Evolutionary conservation across 2,113 vertebrate genomes (phyloP), one percentile per base, ranked within the genome.

Genomic region (Phalacrocorax carbo): DNA sequence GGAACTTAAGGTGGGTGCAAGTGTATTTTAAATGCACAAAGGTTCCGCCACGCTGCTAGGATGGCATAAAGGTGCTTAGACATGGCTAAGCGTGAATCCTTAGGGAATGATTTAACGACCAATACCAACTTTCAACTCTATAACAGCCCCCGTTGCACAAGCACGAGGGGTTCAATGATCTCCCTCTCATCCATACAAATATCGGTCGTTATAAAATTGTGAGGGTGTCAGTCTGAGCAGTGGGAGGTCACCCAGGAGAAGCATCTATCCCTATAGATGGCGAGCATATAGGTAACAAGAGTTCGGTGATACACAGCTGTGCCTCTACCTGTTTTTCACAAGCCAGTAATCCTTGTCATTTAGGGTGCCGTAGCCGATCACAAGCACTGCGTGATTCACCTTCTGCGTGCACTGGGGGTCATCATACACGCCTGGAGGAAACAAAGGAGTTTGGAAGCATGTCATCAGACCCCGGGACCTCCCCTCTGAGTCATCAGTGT

Each of bases 321-420:
- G 27, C 15, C 17, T 8, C 84, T 97, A 99, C 99, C 99, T 99
- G 98, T 99, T 99, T 96, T 99, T 99, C 55, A 99, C 97, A 57
- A 99, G 98, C 99, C 99, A 99, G 42, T 98, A 99, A 30, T 99
- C 99, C 61, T 98, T 96, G 20, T 98, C 98, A 0, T 97, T n/a
- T 8, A 98, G 68, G 5, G 95, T 98, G 10, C 99, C 99, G 2
- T 99, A 99, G 19, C 99, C 99, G 5, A 99, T 85, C 5, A 93
- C 98, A 1, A 99, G 86, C 11, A 99, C 99, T 0, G 2, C 99
- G 4, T 99, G 99, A 88, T 99, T 99, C 61, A 99, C 96, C 0
- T 52, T 15, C 57, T 98, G 96, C 2, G 93, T 93, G 94, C 99
- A 99, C 34, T 20, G 57, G 2, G 97, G 77, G 52, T 99, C 99